Base-by-base conservation (phyloP, 2,888 invertebrate genomes). In the Lycophotia porphyrea region DNA sequence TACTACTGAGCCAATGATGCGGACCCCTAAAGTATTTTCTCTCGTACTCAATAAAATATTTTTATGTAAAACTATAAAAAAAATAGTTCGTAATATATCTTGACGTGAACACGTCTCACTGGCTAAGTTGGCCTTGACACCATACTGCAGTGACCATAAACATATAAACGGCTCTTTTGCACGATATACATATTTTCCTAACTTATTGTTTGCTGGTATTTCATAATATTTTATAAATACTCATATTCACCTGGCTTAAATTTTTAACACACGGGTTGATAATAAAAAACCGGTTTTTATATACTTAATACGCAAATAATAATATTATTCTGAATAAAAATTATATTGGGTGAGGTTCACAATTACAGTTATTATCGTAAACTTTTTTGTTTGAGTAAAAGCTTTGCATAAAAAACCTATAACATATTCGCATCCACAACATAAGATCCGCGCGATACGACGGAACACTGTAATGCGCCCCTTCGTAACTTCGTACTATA, bases 141-240 rank as follows among this genome's bases (percentile, higher is more conserved):
- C 58, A 69, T 71, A 83, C 83, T 85, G 82, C 85, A 82, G 73
- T 85, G 69, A 83, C 82, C 61, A 83, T 82, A 85, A 74, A 85
- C 78, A 82, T 69, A 82, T 78, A 74, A 85, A 83, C 82, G 71
- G 78, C 71, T 74, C 63, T 69, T 78, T 77, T 66, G 49, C 82
- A 82, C 85, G 82, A 74, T 60, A 82, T 44, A 82, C 71, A 74
- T 61, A 72, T 72, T 83, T 80, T 74, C 31, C n/a, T 55, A 65
- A 74, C 55, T 47, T 73, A 61, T 58, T 68, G 18, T 73, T 75
- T 60, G 44, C 42, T 76, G 27, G 27, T 63, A 61, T 34, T 63
- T 47, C 24, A 36, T 52, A 47, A 15, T 39, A 61, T 63, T 63
- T 61, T 61, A 47, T 24, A 27, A 15, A 8, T 3, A 44, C 39